Base-by-base conservation (phyloP, 2,113 vertebrate species). In the Shinisaurus crocodilurus region DNA sequence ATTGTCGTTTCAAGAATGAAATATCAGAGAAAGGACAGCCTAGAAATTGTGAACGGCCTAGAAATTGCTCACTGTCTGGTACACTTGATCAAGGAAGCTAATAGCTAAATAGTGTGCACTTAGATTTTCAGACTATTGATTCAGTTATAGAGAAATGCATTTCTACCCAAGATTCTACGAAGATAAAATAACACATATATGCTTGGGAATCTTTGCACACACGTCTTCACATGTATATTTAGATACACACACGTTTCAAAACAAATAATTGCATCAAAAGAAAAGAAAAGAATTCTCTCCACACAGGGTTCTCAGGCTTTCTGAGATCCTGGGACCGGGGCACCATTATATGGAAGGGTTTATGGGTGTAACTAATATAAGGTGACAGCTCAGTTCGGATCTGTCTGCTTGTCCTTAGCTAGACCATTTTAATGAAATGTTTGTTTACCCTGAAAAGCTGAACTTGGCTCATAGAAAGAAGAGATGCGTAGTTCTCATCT, bases 311-410 rank as follows among this genome's bases (percentile, higher is more conserved):
- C 87, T 89, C 92, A 94, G 79, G 93, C 93, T 96, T 93, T 91
- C 89, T 90, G 93, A 91, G 89, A 94, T 95, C 92, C 92, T 92
- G 91, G 92, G 94, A 97, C 89, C 43, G n/a, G 77, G 94, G 91
- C 90, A 89, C 87, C 92, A 89, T 92, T 95, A 93, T 92, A 85
- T 67, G 93, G 93, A 86, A 93, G 93, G 91, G 95, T 95, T 96
- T 96, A 95, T 95, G 94, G 93, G 95, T 97, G 94, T 96, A 94
- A 96, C 95, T 96, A 97, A 97, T 95, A 93, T 84, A 96, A 96
- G 89, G 93, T 96, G 96, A 97, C 96, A 97, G 96, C 90, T 97
- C 93, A 81, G 95, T 97, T 97, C 92, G 95, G 95, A 97, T 96
- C 93, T 95, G 92, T 95, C 94, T 94, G 89, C 88, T 93, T 0